Conservation (phyloP, 1,140 invertebrate species). For the Catajapyx aquilonaris region DNA sequence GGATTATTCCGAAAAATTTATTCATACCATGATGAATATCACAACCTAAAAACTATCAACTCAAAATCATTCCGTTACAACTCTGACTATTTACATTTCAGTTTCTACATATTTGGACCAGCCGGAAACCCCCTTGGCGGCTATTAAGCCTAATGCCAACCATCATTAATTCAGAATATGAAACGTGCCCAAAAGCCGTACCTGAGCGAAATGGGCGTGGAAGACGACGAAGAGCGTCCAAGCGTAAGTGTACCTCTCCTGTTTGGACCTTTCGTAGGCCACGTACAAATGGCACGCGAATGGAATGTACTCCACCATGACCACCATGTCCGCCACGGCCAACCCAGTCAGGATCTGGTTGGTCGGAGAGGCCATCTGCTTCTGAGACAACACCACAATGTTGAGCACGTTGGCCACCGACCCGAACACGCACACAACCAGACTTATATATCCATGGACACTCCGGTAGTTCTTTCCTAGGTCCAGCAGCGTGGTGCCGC, state of each 20-base stretch:
- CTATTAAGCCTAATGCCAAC: too few species aligned
- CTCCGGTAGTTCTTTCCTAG: slow-evolving; percentile 24
- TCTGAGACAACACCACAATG: slow-evolving; percentile 76
- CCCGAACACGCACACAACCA: slow-evolving; percentile 73
- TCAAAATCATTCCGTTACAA: too few species aligned
- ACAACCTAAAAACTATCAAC: too few species aligned
- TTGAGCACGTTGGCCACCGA: slow-evolving; percentile 82
- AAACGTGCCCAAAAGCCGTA: too few species aligned
- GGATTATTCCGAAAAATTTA: too few species aligned
- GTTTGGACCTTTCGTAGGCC: slow-evolving; percentile 17
- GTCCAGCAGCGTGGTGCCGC: slow-evolving; percentile 21
- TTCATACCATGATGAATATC: too few species aligned
- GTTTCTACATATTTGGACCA: too few species aligned
- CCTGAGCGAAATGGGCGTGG: slow-evolving; percentile 50
- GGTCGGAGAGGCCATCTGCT: slow-evolving; percentile 75
- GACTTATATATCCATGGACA: slow-evolving; percentile 46
- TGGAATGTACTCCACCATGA: slow-evolving; percentile 85
- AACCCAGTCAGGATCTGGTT: slow-evolving; percentile 74
- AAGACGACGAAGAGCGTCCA: slow-evolving; percentile 65
- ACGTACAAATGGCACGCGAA: slow-evolving; percentile 64
- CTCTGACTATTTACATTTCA: too few species aligned
- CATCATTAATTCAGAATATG: background rate
- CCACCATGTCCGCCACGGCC: slow-evolving; percentile 75
- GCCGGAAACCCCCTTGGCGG: too few species aligned
- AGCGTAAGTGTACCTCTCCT: slow-evolving; percentile 40